Evolutionary conservation across 92 coral and sea anemone species (phyloP), one percentile per base, ranked within the genome.

Genomic region (Porites divaricata): DNA sequence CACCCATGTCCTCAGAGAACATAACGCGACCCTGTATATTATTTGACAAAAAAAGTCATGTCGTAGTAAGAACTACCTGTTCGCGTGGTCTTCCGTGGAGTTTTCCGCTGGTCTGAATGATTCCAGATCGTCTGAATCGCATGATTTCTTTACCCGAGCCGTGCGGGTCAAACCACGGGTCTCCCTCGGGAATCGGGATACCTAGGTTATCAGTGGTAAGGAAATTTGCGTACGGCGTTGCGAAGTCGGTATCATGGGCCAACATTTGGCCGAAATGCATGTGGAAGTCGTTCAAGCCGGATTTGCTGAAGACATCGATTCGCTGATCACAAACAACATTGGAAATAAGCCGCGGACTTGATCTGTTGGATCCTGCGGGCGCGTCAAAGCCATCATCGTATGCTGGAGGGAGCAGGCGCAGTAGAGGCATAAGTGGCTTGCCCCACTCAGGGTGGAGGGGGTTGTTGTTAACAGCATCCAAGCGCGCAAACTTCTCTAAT

Each of bases 111-210:
- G 98, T 97, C 81, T 92, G 98, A 2, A 95, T 90, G 41, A 88
- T 94, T 51, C 97, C 99, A 1, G 99, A 97, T 80, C 99, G 86
- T 74, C 99, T 87, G 71, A 97, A 97, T 48, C 99, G 84, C 99
- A 97, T 97, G 21, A 93, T 93, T 76, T 97, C 96, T 74, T 91
- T 88, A 50, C 99, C 99, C 57, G 93, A 76, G 21, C 92, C 76
- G 69, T 95, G 93, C 10, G 99, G 99, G 81, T 97, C 99, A 86
- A 97, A 97, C 99, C 99, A 97, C 74, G 99, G 88, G 67, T 97
- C 99, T 9, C 99, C 98, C 28, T 80, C 78, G 1, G 99, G 99
- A 48, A 97, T 93, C 5, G 93, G 85, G 70, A 97, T 95, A 9
- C 98, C 99, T 49, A 97, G 87, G 76, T 97, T 97, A 67, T 97